phyloP scores from a whole-genome alignment of 2,113 vertebrate species.

The Lepisosteus osseus region DNA sequence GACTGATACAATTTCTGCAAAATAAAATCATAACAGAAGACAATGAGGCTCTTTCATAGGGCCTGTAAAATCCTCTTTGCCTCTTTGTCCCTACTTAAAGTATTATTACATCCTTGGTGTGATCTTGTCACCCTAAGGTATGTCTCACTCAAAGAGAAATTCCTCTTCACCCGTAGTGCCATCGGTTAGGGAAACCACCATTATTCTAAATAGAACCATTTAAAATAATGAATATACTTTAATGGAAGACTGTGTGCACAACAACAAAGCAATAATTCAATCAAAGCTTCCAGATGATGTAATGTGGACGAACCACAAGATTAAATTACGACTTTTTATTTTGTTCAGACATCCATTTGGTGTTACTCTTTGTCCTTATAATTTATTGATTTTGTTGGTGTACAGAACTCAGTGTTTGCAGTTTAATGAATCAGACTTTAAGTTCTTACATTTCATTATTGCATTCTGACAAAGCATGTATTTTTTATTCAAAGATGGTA shows the following conservation, averaged over 20 bases:
- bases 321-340: slow-evolving; percentile 27
- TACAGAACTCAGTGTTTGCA: not conserved
- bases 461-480: too few species aligned
- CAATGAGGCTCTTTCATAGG: not conserved
- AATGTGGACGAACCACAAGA: slow-evolving; percentile 25
- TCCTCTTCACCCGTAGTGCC: not conserved
- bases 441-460: slow-evolving; percentile 1
- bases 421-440: not conserved
- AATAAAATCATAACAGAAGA: too few species aligned
- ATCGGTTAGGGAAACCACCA: not conserved
- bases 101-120: too few species aligned
- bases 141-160: too few species aligned
- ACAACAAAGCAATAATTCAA: slow-evolving; percentile 35
- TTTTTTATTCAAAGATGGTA: too few species aligned
- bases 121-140: too few species aligned
- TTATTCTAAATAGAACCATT: not conserved
- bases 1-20: too few species aligned
- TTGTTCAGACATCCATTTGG: slow-evolving; percentile 39
- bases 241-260: slow-evolving; percentile 18
- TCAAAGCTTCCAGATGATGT: slow-evolving; percentile 37
- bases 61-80: too few species aligned
- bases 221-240: slow-evolving; percentile 16
- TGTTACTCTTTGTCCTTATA: not conserved
- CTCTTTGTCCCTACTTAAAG: too few species aligned
- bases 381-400: slow-evolving; percentile 11